phyloP scores from a whole-genome alignment of 2,113 vertebrate genomes.

The Sinocyclocheilus anophthalmus region DNA sequence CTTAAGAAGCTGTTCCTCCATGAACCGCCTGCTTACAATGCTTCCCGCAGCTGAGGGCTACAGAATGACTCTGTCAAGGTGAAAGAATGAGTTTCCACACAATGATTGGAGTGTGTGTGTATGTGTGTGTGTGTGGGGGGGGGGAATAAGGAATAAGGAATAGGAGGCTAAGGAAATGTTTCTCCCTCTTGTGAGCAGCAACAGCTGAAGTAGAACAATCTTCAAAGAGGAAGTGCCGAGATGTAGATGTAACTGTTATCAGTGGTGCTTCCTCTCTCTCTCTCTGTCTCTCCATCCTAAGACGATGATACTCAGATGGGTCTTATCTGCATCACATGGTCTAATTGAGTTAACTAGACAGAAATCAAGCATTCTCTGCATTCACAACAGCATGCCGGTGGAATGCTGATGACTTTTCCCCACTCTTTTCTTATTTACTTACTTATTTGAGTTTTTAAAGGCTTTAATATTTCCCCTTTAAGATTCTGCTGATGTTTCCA shows the following conservation, averaged over 20 bases:
- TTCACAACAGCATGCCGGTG: background rate
- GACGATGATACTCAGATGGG: slow-evolving; percentile 38
- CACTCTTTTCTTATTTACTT: background rate
- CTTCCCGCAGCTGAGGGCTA: background rate
- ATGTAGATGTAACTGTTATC: slow-evolving; percentile 41
- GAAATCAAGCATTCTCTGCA: slow-evolving; percentile 28
- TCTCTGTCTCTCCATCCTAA: slow-evolving; percentile 36
- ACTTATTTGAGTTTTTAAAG: slow-evolving; percentile 20
- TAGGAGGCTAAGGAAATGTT: background rate
- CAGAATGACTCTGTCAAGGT: slow-evolving; percentile 19
- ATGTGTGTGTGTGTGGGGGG: background rate
- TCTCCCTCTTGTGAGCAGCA: slow-evolving; percentile 25
- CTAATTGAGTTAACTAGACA: slow-evolving; percentile 49
- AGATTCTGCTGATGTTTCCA: slow-evolving; percentile 8
- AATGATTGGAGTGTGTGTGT: background rate
- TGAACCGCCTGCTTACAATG: background rate
- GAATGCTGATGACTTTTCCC: slow-evolving; percentile 13
- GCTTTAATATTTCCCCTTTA: background rate
- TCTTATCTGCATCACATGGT: slow-evolving; percentile 47
- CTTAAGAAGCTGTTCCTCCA: background rate
- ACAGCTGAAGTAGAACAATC: slow-evolving; percentile 44
- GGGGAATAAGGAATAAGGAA: background rate
- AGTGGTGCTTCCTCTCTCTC: slow-evolving; percentile 16
- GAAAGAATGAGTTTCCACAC: slow-evolving; percentile 32
- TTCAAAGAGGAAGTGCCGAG: slow-evolving; percentile 48